These are phyloP conservation scores for Hirtodrosophila histrioides DNA, from an alignment of 2,888 invertebrate species.

Conservation along the genomic window DNA sequence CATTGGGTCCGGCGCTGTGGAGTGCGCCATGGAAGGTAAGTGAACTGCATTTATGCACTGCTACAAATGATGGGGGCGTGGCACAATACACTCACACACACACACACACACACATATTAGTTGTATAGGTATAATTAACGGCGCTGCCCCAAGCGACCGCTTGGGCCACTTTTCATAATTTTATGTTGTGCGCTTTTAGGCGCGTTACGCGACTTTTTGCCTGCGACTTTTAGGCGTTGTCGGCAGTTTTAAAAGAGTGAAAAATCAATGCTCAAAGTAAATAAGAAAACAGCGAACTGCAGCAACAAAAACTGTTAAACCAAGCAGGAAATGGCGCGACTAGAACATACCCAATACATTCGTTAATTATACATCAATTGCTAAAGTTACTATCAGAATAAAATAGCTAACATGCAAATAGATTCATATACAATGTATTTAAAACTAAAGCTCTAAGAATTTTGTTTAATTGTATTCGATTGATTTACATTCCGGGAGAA, in stretches of 20 bases:
- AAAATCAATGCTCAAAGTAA: conserved; percentile 8
- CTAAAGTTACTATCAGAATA: too few species aligned
- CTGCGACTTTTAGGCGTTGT: conserved; percentile 21
- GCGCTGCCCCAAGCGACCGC: not conserved
- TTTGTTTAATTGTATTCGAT: too few species aligned
- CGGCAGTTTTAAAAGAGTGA: not conserved
- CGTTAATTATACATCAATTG: too few species aligned
- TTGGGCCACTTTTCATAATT: not conserved
- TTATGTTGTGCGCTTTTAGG: conserved; percentile 23
- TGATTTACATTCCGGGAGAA: too few species aligned
- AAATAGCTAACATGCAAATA: too few species aligned
- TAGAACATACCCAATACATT: too few species aligned
- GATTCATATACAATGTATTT: too few species aligned
- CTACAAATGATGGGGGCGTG: conserved; percentile 43
- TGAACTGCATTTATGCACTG: conserved; percentile 49
- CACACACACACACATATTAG: conserved; percentile 5
- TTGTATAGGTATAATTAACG: conserved; percentile 21
- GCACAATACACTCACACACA: conserved; percentile 11
- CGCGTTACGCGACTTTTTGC: not conserved
- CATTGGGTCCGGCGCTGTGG: not conserved
- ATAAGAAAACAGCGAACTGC: not conserved
- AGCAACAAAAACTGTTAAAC: too few species aligned
- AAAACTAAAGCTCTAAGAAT: too few species aligned
- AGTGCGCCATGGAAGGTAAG: conserved; percentile 42
- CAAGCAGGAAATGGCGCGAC: too few species aligned